Evolutionary conservation across 2,113 vertebrate species (phyloP).

Genomic region (Corythornis cristatus): DNA sequence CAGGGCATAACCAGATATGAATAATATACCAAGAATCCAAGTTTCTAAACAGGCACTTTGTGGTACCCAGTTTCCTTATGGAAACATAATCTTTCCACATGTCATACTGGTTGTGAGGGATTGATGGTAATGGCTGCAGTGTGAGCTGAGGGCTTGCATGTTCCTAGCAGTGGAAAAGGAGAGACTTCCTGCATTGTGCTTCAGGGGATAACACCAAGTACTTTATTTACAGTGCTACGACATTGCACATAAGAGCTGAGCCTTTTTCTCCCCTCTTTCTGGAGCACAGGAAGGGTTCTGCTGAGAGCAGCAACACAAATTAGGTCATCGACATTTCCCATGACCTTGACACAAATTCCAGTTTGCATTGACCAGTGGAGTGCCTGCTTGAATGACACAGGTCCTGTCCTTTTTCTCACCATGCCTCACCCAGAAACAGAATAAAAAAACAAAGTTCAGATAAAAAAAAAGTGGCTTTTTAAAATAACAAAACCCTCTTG

Average conservation of each 20-base stretch:
- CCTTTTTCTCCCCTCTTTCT: not conserved
- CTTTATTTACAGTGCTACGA: not conserved
- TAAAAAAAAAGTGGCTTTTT: conserved; percentile 21
- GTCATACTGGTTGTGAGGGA: not conserved
- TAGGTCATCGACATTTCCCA: conserved; percentile 71
- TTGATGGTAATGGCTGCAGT: not conserved
- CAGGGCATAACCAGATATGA: not conserved
- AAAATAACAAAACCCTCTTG: not conserved
- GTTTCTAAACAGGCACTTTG: not conserved
- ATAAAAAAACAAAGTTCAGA: conserved; percentile 43
- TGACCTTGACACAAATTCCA: conserved; percentile 73
- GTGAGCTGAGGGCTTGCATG: not conserved
- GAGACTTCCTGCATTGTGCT: not conserved
- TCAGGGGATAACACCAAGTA: not conserved
- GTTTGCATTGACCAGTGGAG: conserved; percentile 53
- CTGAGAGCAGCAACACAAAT: conserved; percentile 48
- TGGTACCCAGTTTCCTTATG: not conserved
- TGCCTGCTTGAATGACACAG: conserved; percentile 37
- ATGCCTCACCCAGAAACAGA: conserved; percentile 34
- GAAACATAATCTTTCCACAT: not conserved
- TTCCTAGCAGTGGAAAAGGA: not conserved
- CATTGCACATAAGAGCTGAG: not conserved
- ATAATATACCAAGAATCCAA: not conserved
- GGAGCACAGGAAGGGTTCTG: not conserved
- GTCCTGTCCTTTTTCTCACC: conserved; percentile 37